phyloP scores from a whole-genome alignment of 2,797 vertebrate species.

The Columba guinea region DNA sequence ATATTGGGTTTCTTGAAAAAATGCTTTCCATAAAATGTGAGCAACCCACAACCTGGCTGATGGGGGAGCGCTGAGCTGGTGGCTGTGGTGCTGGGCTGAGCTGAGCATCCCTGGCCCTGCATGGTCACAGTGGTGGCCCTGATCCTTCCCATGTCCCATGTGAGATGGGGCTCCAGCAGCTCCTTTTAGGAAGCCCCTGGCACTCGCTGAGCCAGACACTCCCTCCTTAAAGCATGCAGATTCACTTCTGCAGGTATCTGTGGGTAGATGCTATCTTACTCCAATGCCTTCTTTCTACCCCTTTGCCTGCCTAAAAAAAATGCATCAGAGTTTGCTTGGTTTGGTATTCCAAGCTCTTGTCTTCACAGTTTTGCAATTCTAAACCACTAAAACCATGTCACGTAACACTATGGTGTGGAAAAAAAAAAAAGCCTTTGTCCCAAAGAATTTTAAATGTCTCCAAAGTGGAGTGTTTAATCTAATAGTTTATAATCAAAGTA shows the following conservation, averaged over 20 bases:
- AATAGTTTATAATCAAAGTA: neutral
- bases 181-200: neutral
- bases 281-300: fast-evolving
- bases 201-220: fast-evolving
- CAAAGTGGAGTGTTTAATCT: fast-evolving
- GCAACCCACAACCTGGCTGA: neutral
- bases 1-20: neutral
- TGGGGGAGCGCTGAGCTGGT: fast-evolving
- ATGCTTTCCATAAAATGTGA: fast-evolving
- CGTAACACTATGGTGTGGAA: neutral
- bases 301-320: neutral
- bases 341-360: neutral
- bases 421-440: neutral
- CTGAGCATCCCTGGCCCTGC: neutral
- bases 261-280: neutral
- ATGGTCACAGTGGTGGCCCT: fast-evolving
- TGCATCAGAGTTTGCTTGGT: neutral
- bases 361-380: neutral
- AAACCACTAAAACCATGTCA: neutral
- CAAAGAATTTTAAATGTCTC: neutral
- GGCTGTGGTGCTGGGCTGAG: neutral
- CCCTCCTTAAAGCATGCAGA: neutral
- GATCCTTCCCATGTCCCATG: neutral
- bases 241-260: neutral
- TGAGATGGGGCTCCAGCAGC: fast-evolving